Evolutionary conservation across 2,888 invertebrate species (phyloP), one percentile per base, ranked within the genome.

Genomic region (Drosophila emarginata): DNA sequence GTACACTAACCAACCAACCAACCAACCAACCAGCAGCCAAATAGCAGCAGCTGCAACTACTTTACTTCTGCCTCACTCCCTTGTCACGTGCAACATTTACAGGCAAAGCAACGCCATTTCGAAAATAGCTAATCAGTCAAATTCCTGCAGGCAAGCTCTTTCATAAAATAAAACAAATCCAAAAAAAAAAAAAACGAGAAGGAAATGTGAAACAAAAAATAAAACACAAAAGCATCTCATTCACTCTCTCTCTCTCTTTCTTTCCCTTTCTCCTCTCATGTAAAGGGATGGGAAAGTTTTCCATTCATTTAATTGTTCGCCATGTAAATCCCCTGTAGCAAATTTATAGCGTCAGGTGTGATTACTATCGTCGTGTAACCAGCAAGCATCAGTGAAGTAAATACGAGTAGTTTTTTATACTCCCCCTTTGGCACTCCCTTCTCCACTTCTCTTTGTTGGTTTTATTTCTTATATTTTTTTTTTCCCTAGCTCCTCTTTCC

Each of bases 121-220:
- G 21, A 63, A 82, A 82, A 76, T 71, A 76, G 78, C 82, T 83
- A 88, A 83, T 83, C 82, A 83, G 88, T 86, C 82, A 88, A 86
- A 86, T 78, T 72, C 70, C 63, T 64, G 58, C 77, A 64, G 70
- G 70, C 73, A 64, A 68, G 60, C 51, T 60, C 26, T 50, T 37
- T 21, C 21, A 45, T 45, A 21, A 45, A 45, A 45, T 21, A 45
- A 45, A 45, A 21, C 18, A 18, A 45, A 45, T 14, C 12, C 21
- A 7, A 28, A 57, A 56, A 71, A 32, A 59, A 28, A 36, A 23
- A 53, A 37, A 26, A 23, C 36, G 40, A 28, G 18, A 18, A 36
- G 21, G 57, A 40, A 21, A 39, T 9, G 11, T 9, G 32, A 21
- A 23, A 54, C 28, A 54, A 39, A 9, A 52, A 51, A 70, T 21